phyloP scores from a whole-genome alignment of 2,797 vertebrate species.

The Corythornis leucogaster region DNA sequence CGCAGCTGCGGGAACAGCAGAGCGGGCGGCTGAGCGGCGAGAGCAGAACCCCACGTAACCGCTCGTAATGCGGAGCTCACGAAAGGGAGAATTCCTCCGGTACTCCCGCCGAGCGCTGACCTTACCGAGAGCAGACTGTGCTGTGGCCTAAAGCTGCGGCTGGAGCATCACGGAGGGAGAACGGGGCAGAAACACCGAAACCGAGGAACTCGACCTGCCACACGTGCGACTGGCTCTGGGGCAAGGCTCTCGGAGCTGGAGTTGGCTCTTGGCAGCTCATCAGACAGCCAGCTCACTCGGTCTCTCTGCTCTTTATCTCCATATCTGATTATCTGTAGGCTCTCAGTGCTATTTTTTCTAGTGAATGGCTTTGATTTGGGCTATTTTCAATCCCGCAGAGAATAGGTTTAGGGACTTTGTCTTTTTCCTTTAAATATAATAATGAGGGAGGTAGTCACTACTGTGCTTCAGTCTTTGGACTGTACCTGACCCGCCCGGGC shows the following conservation, averaged over 20 bases:
- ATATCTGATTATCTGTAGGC: accelerated
- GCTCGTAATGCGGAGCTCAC: too few relatives aligned
- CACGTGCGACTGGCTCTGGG: neutral
- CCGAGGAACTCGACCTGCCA: neutral
- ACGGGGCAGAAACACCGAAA: too few relatives aligned
- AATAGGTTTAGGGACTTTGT: too few relatives aligned
- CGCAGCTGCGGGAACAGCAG: too few relatives aligned
- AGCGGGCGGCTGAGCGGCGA: accelerated
- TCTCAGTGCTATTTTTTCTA: neutral
- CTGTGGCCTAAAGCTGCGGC: too few relatives aligned
- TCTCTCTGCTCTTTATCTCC: neutral
- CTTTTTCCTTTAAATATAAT: accelerated
- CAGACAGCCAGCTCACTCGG: accelerated
- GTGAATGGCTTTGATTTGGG: neutral
- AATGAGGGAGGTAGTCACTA: accelerated
- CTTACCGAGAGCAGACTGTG: too few relatives aligned
- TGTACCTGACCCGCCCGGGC: accelerated
- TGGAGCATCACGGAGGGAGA: too few relatives aligned
- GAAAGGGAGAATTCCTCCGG: accelerated
- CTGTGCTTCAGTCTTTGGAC: neutral
- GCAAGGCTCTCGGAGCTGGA: accelerated
- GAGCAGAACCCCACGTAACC: too few relatives aligned
- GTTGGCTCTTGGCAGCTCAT: accelerated
- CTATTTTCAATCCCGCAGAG: accelerated
- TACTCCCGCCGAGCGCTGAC: neutral